Conservation (phyloP, 2,888 invertebrate species). For the Psylliodes chrysocephalus region DNA sequence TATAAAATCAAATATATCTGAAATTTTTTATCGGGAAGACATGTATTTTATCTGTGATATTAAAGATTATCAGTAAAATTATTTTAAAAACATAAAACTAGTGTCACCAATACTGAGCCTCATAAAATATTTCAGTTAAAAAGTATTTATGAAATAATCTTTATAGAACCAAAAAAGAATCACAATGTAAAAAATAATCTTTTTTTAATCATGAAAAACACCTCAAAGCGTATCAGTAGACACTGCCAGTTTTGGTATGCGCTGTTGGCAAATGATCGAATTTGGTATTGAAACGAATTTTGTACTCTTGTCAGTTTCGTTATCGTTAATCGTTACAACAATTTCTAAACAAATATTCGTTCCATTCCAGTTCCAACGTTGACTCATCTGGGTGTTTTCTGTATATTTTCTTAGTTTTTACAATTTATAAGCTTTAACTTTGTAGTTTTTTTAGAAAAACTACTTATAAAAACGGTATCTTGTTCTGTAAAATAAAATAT, state of each 20-base stretch:
- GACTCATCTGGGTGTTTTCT: not conserved
- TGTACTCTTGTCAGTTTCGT: not conserved
- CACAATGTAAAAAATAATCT: too few relatives aligned
- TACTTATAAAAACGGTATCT: not conserved
- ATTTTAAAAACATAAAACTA: too few relatives aligned
- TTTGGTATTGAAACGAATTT: not conserved
- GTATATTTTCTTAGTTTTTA: not conserved
- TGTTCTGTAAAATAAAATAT: not conserved
- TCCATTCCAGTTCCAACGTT: not conserved
- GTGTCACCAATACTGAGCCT: too few relatives aligned
- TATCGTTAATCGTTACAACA: not conserved
- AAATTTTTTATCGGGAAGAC: too few relatives aligned
- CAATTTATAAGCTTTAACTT: not conserved
- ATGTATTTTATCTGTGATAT: too few relatives aligned
- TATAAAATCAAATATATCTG: too few relatives aligned
- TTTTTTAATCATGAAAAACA: too few relatives aligned
- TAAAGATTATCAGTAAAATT: too few relatives aligned
- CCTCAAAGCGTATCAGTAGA: not conserved
- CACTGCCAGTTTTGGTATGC: not conserved
- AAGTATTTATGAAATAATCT: too few relatives aligned
- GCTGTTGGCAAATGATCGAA: not conserved
- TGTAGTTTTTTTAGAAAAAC: not conserved
- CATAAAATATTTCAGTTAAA: too few relatives aligned
- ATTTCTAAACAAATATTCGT: not conserved
- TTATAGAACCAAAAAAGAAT: too few relatives aligned